These are phyloP conservation scores for Gymnarchus niloticus DNA, from an alignment of 2,113 vertebrate genomes.

Conservation along the genomic window DNA sequence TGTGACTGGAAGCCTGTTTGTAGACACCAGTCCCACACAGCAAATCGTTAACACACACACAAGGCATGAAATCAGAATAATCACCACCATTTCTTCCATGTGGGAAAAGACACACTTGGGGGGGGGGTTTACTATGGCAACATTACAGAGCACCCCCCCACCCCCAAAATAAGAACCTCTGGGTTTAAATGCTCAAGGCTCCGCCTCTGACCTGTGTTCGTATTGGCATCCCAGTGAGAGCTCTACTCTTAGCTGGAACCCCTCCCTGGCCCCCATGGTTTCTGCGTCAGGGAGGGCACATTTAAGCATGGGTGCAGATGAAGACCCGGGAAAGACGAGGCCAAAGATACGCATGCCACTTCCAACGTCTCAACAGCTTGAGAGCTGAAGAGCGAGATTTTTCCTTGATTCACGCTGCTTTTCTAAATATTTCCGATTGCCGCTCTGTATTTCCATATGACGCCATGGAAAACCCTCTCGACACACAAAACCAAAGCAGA, in stretches of 20 bases:
- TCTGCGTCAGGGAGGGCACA: too few species aligned
- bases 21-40: constrained; percentile 63
- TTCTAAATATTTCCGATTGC: constrained; percentile 28
- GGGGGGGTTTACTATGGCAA: constrained; percentile 54
- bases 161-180: constrained; percentile 48
- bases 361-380: background rate
- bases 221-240: constrained; percentile 70
- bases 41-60: constrained; percentile 72
- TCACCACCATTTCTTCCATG: constrained; percentile 54
- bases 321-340: background rate
- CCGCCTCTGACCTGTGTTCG: too few species aligned
- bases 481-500: constrained; percentile 37
- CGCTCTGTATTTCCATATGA: background rate
- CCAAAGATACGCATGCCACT: constrained; percentile 28
- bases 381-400: background rate
- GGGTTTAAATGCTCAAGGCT: constrained; percentile 64
- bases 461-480: constrained; percentile 29
- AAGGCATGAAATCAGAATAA: constrained; percentile 72
- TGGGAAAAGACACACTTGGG: constrained; percentile 37
- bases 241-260: too few species aligned
- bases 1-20: constrained; percentile 63
- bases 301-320: background rate
- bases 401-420: constrained; percentile 21
- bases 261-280: background rate
- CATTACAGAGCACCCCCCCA: constrained; percentile 44